Base-by-base conservation (phyloP, 2,113 vertebrate genomes). In the Chunga burmeisteri region DNA sequence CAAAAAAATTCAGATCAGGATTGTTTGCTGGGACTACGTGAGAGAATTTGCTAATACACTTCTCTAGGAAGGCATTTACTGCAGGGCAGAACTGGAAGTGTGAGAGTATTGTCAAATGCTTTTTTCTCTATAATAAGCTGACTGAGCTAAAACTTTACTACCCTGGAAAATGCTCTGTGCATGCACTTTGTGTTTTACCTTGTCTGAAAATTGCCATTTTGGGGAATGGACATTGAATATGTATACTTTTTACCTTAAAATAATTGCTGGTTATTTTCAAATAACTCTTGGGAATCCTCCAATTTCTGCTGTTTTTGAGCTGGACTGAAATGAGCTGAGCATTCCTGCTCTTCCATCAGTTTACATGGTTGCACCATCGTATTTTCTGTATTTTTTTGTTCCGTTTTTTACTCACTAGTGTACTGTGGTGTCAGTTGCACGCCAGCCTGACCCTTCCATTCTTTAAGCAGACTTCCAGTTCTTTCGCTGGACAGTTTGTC, bases 91-190 rank as follows among this genome's bases (percentile, higher is more conserved):
- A 56, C 10, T 68, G 53, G 38, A 79, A 94, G 46, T 38, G 66
- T 49, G 72, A 77, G 29, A 56, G 44, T 46, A 53, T 67, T 72
- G 20, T 63, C 40, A 72, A 67, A 82, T 40, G 36, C 16, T 40
- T 91, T 87, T 59, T 86, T 19, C 32, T 56, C 46, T 55, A 6
- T 47, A 68, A 80, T 66, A 87, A 94, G 70, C 36, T 91, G 79
- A 91, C 68, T 46, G 83, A 89, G 65, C 49, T 89, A 52, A 94
- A 93, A 92, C 38, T 89, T 95, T 87, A 71, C 36, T 42, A 44
- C 40, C 15, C 53, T 65, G 53, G 38, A 95, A 95, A 92, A 85
- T 30, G 29, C 4, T 23, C 73, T 86, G 29, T 56, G 77, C 27
- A 19, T 82, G 81, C 55, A 56, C 40, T 83, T 81, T 61, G 62